These are phyloP conservation scores for Arctocebus calabarensis DNA, from an alignment of 2,797 vertebrate genomes.

Conservation along the genomic window DNA sequence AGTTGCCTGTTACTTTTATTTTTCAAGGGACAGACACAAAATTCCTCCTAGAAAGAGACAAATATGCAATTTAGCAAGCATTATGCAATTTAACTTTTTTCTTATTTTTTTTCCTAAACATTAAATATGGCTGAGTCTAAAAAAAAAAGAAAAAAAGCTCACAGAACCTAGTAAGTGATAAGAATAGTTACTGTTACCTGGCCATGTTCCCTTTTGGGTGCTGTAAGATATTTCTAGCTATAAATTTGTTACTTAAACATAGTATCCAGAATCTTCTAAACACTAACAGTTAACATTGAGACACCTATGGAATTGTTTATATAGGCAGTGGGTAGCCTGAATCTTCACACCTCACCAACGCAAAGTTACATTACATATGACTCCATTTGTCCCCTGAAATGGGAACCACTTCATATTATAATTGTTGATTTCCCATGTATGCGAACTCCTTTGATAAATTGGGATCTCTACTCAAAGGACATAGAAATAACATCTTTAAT, in stretches of 20 bases:
- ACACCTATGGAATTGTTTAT: neutral
- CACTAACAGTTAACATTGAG: neutral
- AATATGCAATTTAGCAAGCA: neutral
- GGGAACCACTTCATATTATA: neutral
- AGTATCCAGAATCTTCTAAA: neutral
- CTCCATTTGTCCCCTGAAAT: neutral
- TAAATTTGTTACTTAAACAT: conserved; percentile 49
- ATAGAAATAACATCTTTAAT: neutral
- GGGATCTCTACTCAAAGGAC: neutral
- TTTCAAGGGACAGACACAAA: neutral
- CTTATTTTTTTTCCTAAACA: neutral
- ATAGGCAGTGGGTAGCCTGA: neutral
- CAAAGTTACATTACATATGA: conserved; percentile 15
- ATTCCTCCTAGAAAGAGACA: neutral
- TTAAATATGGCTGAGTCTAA: neutral
- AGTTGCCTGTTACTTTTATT: neutral
- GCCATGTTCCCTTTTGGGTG: neutral
- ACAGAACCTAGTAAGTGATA: neutral
- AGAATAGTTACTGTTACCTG: neutral
- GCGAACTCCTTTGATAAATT: conserved; percentile 19
- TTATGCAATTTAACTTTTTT: neutral
- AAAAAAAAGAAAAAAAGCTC: neutral
- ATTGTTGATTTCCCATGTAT: neutral
- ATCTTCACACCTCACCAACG: neutral
- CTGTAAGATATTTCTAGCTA: neutral